Evolutionary conservation across 2,888 invertebrate genomes (phyloP).

Genomic region (Eupithecia abbreviata): DNA sequence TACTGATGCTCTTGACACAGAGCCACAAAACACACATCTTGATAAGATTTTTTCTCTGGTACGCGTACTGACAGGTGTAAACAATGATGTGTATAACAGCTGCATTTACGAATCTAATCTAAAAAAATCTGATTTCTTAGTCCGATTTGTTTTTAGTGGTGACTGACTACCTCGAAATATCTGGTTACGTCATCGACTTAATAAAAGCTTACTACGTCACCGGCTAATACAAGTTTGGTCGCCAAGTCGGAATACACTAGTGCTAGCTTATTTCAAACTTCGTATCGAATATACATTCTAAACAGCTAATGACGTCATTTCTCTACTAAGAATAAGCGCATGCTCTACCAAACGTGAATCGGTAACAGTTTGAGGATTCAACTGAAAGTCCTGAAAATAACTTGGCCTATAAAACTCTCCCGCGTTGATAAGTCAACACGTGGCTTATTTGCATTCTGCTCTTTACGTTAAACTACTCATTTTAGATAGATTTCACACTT

Average conservation of each 20-base stretch:
- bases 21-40: background rate
- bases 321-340: conserved; percentile 8
- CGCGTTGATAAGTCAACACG: conserved; percentile 25
- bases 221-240: conserved; percentile 24
- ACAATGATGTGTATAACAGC: conserved; percentile 51
- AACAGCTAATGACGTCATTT: conserved; percentile 8
- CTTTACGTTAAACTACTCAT: conserved; percentile 12
- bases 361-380: conserved; percentile 4
- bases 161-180: conserved; percentile 52
- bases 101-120: conserved; percentile 48
- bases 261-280: conserved; percentile 19
- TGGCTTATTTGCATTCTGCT: conserved; percentile 12
- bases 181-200: conserved; percentile 35
- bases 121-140: conserved; percentile 36
- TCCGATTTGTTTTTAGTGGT: conserved; percentile 42
- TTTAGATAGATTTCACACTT: background rate
- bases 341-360: background rate
- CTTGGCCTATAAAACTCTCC: conserved; percentile 29
- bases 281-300: background rate
- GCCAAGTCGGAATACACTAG: conserved; percentile 17
- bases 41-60: background rate
- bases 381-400: conserved; percentile 27
- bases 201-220: conserved; percentile 41
- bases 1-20: conserved; percentile 4
- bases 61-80: conserved; percentile 12